Percentiles rank a stretch among this genome's conserved stretches.
These are phyloP conservation scores for Troilus luridus DNA, from an alignment of 2,888 invertebrate species.

Conservation along the genomic window DNA sequence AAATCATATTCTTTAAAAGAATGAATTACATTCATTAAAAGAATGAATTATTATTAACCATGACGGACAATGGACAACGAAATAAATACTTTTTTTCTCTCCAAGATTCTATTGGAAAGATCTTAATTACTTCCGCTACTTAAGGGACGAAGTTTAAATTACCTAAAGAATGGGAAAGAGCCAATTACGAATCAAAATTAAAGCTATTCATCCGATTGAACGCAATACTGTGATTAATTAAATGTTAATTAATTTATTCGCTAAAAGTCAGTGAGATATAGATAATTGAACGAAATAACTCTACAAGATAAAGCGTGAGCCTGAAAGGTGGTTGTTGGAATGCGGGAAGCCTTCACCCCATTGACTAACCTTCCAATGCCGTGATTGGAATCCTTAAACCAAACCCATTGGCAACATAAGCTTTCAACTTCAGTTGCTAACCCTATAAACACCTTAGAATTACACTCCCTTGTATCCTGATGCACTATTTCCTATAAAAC, in stretches of 20 bases:
- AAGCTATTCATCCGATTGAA: neutral
- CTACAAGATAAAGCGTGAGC: neutral
- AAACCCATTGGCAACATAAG: constrained; percentile 2
- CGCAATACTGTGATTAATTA: neutral
- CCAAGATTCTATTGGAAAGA: neutral
- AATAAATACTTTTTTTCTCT: neutral
- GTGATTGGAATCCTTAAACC: constrained; percentile 36
- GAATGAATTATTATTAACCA: neutral
- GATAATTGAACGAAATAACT: neutral
- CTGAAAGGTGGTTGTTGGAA: constrained; percentile 28
- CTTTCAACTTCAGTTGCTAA: constrained; percentile 19
- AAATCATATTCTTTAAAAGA: too few relatives aligned
- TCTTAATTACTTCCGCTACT: constrained; percentile 6
- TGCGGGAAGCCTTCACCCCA: constrained; percentile 33
- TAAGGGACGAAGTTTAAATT: neutral
- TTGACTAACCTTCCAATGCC: constrained; percentile 42
- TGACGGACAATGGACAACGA: neutral
- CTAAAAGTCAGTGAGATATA: neutral
- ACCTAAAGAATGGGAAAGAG: neutral
- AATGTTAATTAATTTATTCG: neutral
- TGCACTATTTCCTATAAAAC: too few relatives aligned
- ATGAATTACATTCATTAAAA: neutral
- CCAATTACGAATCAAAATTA: neutral
- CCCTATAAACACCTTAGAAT: neutral
- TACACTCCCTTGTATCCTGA: neutral